These are phyloP conservation scores for Rhipidura dahli DNA, from an alignment of 2,113 vertebrate species.

Conservation along the genomic window DNA sequence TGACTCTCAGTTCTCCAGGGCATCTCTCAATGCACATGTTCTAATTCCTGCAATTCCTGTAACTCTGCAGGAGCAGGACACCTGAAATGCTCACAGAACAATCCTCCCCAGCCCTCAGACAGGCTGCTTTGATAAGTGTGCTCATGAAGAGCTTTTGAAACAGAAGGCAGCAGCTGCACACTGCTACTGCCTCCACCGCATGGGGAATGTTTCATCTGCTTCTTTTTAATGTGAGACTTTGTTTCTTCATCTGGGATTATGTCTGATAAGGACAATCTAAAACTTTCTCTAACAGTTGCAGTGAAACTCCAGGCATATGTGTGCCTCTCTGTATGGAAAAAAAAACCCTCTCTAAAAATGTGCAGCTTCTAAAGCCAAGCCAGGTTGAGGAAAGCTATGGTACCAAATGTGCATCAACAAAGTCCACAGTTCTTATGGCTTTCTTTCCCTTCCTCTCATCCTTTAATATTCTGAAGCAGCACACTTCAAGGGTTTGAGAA, in stretches of 20 bases:
- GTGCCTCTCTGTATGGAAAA: not conserved
- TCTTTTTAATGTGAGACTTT: not conserved
- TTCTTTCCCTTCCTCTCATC: not conserved
- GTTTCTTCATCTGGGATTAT: slow-evolving; percentile 9
- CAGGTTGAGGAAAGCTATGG: not conserved
- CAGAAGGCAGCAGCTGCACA: not conserved
- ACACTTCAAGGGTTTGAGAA: slow-evolving; percentile 9
- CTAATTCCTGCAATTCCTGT: not conserved
- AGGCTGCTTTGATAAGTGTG: not conserved
- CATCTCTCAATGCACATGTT: not conserved
- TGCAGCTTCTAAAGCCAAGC: not conserved
- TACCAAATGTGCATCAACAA: not conserved
- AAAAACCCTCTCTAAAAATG: not conserved
- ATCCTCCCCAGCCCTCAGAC: not conserved
- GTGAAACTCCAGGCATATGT: not conserved
- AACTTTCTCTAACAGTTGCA: not conserved
- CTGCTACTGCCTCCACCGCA: not conserved
- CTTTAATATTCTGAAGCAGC: slow-evolving; percentile 18
- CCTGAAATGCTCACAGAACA: not conserved
- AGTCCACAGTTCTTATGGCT: not conserved
- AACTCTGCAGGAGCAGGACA: not conserved
- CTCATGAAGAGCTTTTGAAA: slow-evolving; percentile 2
- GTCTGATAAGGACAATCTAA: not conserved
- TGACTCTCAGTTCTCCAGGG: not conserved
- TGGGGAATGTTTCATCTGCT: not conserved